Evolutionary conservation across 2,888 invertebrate species (phyloP), one percentile per base, ranked within the genome.

Genomic region (Pherbina coryleti): DNA sequence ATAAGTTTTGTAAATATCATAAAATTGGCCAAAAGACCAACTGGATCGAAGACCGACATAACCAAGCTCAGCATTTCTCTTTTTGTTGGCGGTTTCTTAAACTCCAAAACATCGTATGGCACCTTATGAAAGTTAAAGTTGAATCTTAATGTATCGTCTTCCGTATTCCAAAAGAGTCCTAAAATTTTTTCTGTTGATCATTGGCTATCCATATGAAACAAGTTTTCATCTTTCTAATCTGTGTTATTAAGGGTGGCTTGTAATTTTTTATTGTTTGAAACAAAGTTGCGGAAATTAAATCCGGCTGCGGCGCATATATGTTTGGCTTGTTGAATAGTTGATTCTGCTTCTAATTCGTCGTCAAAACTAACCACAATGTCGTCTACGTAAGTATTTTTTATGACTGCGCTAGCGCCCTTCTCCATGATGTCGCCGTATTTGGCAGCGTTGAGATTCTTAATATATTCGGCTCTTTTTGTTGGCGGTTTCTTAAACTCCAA

Each of bases 381-480:
- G 17, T 83, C 82, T 2, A 79, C 79, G 17, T 80, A 78, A 31
- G 79, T 51, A 76, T 83, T 28, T 70, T 69, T 44, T 76, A 70
- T 70, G 80, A 82, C n/a, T 69, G 81, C 49, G 37, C 34, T 8
- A 34, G 75, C 17, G 81, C 81, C 79, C 73, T 62, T 31, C 79
- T 83, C 72, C 78, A 78, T 70, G 44, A 25, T 2, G 19, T 17
- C 11, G 31, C 7, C 55, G 55, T 79, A 81, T n/a, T 78, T 67
- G 5, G 31, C n/a, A 0, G 84, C 83, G 31, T 85, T 86, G 4
- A 76, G 34, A 62, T 86, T 83, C 75, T 85, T 86, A 3, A 86
- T 78, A 53, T 83, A 81, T 34, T 82, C 79, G 3, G 31, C 31
- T 4, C 83, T 75, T 34, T 84, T 84, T 0, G 83, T 84, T 3